Evolutionary conservation across 2,797 vertebrate genomes (phyloP).

Genomic region (Graptemys geographica): DNA sequence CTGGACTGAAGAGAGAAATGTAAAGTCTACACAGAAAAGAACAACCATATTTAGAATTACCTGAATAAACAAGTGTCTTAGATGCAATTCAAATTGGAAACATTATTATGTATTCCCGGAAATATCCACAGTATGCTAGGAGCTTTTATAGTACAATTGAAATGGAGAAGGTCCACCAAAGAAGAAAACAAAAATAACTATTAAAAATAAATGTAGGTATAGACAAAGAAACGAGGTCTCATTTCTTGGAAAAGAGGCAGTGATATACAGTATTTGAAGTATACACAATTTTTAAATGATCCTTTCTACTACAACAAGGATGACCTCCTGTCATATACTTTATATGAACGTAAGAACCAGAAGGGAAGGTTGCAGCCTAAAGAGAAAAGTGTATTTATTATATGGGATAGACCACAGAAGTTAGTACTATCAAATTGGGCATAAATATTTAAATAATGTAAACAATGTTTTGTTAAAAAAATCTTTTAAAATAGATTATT

Average conservation of each 20-base stretch:
- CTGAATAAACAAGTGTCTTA: background rate
- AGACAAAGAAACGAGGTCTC: background rate
- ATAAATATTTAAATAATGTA: background rate
- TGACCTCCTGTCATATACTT: conserved; percentile 11
- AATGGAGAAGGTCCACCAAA: background rate
- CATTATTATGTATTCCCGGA: background rate
- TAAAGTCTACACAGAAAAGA: background rate
- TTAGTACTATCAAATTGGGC: background rate
- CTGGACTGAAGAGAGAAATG: conserved; percentile 16
- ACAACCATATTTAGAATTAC: conserved; percentile 13
- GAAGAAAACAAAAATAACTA: background rate
- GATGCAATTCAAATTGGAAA: background rate
- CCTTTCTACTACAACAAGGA: background rate
- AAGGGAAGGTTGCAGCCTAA: background rate
- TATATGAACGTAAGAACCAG: background rate
- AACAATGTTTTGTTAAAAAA: background rate
- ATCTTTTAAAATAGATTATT: background rate
- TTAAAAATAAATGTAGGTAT: background rate
- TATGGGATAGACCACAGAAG: background rate
- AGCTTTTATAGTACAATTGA: background rate
- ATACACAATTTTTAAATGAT: background rate
- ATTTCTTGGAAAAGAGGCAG: accelerated
- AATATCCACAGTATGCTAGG: background rate
- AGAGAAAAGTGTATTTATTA: background rate
- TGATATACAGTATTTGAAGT: background rate